Conservation (phyloP, 2,113 vertebrate species). For the Neodontobutis hainanensis region DNA sequence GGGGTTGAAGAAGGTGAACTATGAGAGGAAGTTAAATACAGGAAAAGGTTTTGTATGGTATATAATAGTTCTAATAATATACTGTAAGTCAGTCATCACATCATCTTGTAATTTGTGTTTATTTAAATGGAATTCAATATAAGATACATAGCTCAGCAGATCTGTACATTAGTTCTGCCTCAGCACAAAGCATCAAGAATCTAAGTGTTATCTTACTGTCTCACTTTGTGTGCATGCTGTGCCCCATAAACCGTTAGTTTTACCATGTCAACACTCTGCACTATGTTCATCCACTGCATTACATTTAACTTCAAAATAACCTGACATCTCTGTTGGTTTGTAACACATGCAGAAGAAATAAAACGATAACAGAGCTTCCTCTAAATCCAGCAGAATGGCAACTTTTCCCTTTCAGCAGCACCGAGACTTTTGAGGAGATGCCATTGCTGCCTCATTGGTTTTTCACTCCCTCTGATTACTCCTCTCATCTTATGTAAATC, state of each 20-base stretch:
- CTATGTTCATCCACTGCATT: constrained; percentile 29
- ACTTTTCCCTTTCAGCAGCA: constrained; percentile 72
- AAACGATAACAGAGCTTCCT: constrained; percentile 64
- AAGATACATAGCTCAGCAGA: too few relatives aligned
- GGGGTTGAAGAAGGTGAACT: not conserved
- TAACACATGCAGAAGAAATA: constrained; percentile 51
- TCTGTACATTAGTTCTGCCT: too few relatives aligned
- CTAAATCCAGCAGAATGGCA: constrained; percentile 71
- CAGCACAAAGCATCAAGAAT: constrained; percentile 54
- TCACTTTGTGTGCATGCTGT: constrained; percentile 45
- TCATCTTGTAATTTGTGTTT: too few relatives aligned
- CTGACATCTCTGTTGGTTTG: constrained; percentile 63
- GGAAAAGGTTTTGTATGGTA: not conserved
- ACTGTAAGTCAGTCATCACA: not conserved
- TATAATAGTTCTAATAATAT: not conserved
- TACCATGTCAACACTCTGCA: constrained; percentile 46
- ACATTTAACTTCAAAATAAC: constrained; percentile 43
- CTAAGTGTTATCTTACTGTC: constrained; percentile 49
- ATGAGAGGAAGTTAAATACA: not conserved
- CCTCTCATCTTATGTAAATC: constrained; percentile 85
- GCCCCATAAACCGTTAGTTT: constrained; percentile 51
- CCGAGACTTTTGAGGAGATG: constrained; percentile 77
- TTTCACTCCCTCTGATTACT: constrained; percentile 81
- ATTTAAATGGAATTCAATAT: too few relatives aligned
- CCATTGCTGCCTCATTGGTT: constrained; percentile 80